phyloP scores from a whole-genome alignment of 2,113 vertebrate genomes.

The Piprites chloris region DNA sequence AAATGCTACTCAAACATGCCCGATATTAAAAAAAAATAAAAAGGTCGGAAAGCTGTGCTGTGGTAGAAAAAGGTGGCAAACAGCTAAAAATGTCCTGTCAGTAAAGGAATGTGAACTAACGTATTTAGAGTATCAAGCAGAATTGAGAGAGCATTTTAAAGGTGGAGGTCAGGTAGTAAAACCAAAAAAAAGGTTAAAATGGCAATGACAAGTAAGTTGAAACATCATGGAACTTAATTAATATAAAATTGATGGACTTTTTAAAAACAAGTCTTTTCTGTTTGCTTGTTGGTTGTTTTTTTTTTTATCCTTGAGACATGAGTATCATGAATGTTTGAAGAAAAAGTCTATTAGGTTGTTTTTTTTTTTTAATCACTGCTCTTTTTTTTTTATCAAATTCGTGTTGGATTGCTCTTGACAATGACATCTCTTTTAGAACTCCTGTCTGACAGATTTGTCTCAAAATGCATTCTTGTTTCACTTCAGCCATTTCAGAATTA shows the following conservation, averaged over 20 bases:
- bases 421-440: background rate
- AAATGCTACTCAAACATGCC: accelerated
- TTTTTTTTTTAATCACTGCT: background rate
- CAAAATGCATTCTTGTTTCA: background rate
- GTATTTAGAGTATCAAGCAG: background rate
- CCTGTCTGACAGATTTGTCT: background rate
- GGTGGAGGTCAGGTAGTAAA: background rate
- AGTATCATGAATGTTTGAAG: background rate
- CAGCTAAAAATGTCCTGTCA: background rate
- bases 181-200: background rate
- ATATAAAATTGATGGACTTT: background rate
- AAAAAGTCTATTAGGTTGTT: no score
- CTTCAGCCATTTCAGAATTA: background rate
- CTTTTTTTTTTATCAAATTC: background rate
- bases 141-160: background rate
- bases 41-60: background rate
- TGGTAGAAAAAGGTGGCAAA: background rate
- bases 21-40: no score
- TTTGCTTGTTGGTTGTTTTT: no score
- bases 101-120: background rate
- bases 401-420: background rate
- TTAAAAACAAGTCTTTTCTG: background rate
- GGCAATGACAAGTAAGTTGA: background rate
- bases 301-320: background rate
- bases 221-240: background rate